These are phyloP conservation scores for Drosophila nigrodunni DNA, from an alignment of 1,140 invertebrate genomes.

Conservation along the genomic window DNA sequence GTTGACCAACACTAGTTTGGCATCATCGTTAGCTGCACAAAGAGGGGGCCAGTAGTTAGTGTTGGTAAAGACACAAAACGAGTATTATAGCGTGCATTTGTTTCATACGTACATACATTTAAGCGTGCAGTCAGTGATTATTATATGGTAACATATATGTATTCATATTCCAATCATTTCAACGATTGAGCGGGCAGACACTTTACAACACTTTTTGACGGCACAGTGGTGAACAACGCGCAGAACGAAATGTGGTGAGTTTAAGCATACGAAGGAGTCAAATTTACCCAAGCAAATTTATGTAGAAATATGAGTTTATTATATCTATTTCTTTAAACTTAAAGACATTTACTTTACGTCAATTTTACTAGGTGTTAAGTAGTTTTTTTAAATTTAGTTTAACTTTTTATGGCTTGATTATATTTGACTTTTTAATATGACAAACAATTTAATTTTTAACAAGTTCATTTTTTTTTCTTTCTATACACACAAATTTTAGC, in stretches of 20 bases:
- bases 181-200: constrained; percentile 16
- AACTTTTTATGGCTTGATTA: no score
- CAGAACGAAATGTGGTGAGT: background rate
- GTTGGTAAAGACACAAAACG: background rate
- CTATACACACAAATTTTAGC: no score
- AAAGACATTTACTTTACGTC: no score
- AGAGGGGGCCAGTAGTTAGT: constrained; percentile 24
- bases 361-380: no score
- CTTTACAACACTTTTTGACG: constrained; percentile 35
- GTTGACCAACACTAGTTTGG: constrained; percentile 42
- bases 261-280: no score
- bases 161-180: constrained; percentile 46
- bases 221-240: constrained; percentile 21
- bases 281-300: background rate
- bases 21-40: constrained; percentile 42
- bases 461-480: no score
- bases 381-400: no score
- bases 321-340: no score
- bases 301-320: background rate
- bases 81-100: constrained; percentile 20
- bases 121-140: constrained; percentile 32
- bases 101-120: constrained; percentile 22
- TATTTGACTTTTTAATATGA: no score
- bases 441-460: no score
- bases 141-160: background rate